These are phyloP conservation scores for Psittacara wagleri DNA, from an alignment of 2,113 vertebrate genomes.

Conservation along the genomic window DNA sequence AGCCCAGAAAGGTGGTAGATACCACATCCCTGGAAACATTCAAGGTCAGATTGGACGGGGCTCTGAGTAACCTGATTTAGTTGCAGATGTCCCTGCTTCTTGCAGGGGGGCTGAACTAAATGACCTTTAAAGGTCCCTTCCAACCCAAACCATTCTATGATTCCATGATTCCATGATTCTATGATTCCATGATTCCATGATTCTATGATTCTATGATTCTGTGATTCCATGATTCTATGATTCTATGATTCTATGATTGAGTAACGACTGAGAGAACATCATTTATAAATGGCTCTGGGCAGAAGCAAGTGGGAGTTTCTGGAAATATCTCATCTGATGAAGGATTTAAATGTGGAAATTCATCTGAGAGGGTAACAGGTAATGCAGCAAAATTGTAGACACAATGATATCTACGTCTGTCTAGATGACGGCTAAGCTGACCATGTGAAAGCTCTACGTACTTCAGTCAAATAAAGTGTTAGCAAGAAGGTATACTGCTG, in stretches of 20 bases:
- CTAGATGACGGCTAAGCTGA: background rate
- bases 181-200: background rate
- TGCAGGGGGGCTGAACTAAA: background rate
- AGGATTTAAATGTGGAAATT: background rate
- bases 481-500: background rate
- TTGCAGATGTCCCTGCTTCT: background rate
- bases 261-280: background rate
- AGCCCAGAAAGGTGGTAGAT: background rate
- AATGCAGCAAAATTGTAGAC: background rate
- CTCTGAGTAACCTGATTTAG: background rate
- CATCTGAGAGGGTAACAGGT: background rate
- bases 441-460: background rate
- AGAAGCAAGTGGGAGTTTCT: background rate
- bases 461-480: background rate
- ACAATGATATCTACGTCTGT: background rate
- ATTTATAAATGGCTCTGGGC: background rate
- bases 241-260: background rate
- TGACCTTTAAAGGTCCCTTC: fast-evolving
- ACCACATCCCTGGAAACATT: background rate
- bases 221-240: fast-evolving
- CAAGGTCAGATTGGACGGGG: fast-evolving
- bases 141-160: background rate
- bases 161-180: background rate
- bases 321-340: background rate
- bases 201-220: fast-evolving